Evolutionary conservation across 2,113 vertebrate species (phyloP).

Genomic region (Lampris incognitus): DNA sequence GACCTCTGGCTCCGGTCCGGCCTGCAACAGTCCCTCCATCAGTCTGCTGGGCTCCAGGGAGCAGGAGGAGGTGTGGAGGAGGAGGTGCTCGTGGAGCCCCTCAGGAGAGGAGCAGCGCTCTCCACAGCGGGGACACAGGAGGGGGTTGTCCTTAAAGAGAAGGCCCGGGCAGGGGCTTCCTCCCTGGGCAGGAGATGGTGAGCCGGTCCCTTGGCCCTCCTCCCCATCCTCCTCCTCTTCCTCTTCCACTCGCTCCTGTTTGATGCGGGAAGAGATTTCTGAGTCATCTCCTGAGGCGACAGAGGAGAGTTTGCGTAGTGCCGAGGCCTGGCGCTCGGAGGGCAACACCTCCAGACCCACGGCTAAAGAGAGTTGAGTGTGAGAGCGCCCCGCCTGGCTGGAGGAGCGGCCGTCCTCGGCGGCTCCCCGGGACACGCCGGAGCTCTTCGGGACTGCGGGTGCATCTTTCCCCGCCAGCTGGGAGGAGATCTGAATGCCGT

Average conservation of each 20-base stretch:
- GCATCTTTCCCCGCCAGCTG: slow-evolving; percentile 87
- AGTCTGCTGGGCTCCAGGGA: slow-evolving; percentile 82
- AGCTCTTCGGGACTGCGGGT: slow-evolving; percentile 73
- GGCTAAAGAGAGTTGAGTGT: slow-evolving; percentile 86
- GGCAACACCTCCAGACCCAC: slow-evolving; percentile 86
- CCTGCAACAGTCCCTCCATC: slow-evolving; percentile 79
- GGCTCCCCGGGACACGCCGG: slow-evolving; percentile 62
- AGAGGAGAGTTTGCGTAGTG: slow-evolving; percentile 71
- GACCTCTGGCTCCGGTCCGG: slow-evolving; percentile 63
- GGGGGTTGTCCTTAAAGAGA: slow-evolving; percentile 80
- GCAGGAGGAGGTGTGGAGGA: slow-evolving; percentile 87
- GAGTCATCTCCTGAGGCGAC: slow-evolving; percentile 84
- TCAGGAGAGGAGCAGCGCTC: slow-evolving; percentile 89
- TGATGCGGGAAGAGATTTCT: slow-evolving; percentile 83
- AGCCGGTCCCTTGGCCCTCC: slow-evolving; percentile 70
- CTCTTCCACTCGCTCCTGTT: slow-evolving; percentile 88
- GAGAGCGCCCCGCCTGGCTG: slow-evolving; percentile 77
- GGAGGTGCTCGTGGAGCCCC: slow-evolving; percentile 89
- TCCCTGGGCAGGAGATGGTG: slow-evolving; percentile 75
- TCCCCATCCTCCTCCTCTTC: slow-evolving; percentile 82
- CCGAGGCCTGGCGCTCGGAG: slow-evolving; percentile 76
- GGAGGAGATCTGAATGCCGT: slow-evolving; percentile 96
- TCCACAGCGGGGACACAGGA: slow-evolving; percentile 93
- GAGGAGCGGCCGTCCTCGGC: slow-evolving; percentile 68
- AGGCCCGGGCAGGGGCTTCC: slow-evolving; percentile 64